These are phyloP conservation scores for Belgica antarctica DNA, from an alignment of 2,888 invertebrate species.

Conservation along the genomic window DNA sequence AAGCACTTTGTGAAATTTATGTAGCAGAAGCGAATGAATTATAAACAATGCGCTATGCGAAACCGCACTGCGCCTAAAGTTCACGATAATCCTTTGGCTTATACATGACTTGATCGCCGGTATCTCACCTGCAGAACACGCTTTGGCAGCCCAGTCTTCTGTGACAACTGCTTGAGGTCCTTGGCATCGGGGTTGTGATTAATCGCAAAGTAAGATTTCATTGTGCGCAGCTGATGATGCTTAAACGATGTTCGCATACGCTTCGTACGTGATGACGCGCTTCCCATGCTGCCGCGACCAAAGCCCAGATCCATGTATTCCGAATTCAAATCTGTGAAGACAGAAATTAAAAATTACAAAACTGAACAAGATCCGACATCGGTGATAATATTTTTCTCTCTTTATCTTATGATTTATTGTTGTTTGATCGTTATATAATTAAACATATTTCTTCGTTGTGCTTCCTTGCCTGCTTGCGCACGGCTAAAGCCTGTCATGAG, in stretches of 20 bases:
- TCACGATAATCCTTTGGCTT: neutral
- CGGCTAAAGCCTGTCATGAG: conserved; percentile 17
- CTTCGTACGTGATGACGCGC: conserved; percentile 63
- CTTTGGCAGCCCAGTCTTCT: conserved; percentile 93
- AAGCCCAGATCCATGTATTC: conserved; percentile 85
- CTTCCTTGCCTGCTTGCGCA: neutral
- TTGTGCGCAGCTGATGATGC: conserved; percentile 74
- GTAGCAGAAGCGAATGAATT: conserved; percentile 19
- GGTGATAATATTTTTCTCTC: neutral
- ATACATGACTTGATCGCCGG: neutral
- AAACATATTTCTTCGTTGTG: conserved; percentile 2
- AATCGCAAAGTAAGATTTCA: conserved; percentile 95
- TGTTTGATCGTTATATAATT: conserved; percentile 36
- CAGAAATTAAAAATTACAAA: conserved; percentile 6
- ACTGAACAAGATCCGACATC: conserved; percentile 2
- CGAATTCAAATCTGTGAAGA: conserved; percentile 73
- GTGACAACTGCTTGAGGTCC: conserved; percentile 90
- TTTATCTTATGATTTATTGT: conserved; percentile 37
- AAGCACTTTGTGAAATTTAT: conserved; percentile 25
- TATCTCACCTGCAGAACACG: conserved; percentile 82
- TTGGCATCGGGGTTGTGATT: conserved; percentile 98
- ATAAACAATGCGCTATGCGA: conserved; percentile 33
- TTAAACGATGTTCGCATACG: conserved; percentile 96
- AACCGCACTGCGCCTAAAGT: neutral
- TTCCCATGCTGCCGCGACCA: conserved; percentile 57